Conservation (phyloP, 1,140 invertebrate genomes). For the Bombus breviceps region DNA sequence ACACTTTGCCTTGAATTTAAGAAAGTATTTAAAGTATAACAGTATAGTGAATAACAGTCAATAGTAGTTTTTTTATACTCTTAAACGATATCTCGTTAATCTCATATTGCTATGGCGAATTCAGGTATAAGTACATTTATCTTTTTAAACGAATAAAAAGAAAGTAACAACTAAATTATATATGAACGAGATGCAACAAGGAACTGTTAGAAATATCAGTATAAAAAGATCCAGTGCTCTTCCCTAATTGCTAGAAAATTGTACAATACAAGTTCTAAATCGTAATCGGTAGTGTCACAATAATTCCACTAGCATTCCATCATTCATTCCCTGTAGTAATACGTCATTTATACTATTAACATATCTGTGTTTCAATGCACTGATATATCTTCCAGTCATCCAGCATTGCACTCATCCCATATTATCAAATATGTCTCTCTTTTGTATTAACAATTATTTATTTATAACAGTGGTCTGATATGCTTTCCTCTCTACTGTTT, state of each 20-base stretch:
- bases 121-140: conserved; percentile 60
- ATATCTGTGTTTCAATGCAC: conserved; percentile 62
- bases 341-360: conserved; percentile 30
- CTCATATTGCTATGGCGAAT: conserved; percentile 53
- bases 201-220: conserved; percentile 76
- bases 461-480: conserved; percentile 82
- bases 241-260: conserved; percentile 66
- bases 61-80: conserved; percentile 47
- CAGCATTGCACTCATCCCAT: conserved; percentile 79
- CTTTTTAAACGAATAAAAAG: conserved; percentile 49
- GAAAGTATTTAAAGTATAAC: conserved; percentile 56
- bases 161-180: conserved; percentile 68
- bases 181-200: conserved; percentile 71
- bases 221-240: conserved; percentile 76
- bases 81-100: conserved; percentile 55
- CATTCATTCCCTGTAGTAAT: conserved; percentile 57
- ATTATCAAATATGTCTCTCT: conserved; percentile 76
- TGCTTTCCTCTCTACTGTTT: conserved; percentile 73
- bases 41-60: conserved; percentile 54
- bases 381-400: conserved; percentile 64
- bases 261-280: conserved; percentile 66
- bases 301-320: conserved; percentile 55
- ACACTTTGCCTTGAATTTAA: conserved; percentile 53
- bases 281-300: conserved; percentile 66
- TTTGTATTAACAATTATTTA: conserved; percentile 79